Evolutionary conservation across 2,888 invertebrate genomes (phyloP).

Genomic region (Itoplectis maculator): DNA sequence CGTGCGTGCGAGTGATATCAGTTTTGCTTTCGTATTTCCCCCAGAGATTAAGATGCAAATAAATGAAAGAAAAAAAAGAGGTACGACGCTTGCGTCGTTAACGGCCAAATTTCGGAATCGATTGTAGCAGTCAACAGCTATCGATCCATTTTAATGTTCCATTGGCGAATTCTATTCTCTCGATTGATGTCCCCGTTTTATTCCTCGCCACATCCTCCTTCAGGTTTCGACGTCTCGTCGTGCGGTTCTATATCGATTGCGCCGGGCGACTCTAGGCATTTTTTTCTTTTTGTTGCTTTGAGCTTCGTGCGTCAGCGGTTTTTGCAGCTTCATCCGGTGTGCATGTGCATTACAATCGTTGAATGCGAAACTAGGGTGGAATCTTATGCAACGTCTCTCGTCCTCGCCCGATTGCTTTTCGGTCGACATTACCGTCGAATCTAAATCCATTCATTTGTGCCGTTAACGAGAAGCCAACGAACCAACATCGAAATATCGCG

Average conservation of each 20-base stretch:
- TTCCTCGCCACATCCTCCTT: background rate
- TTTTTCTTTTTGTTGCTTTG: slow-evolving; percentile 34
- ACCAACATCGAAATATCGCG: slow-evolving; percentile 61
- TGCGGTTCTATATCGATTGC: background rate
- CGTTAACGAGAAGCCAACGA: slow-evolving; percentile 74
- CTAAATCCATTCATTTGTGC: slow-evolving; percentile 76
- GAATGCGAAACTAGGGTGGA: slow-evolving; percentile 74
- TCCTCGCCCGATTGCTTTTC: background rate
- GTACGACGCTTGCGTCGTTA: slow-evolving; percentile 81
- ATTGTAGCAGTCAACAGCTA: slow-evolving; percentile 69
- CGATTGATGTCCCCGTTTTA: background rate
- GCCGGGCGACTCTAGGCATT: background rate
- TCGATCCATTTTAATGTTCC: slow-evolving; percentile 12
- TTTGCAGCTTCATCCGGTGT: slow-evolving; percentile 69
- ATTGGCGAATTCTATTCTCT: slow-evolving; percentile 14
- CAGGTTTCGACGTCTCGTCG: slow-evolving; percentile 19
- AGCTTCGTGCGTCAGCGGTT: slow-evolving; percentile 41
- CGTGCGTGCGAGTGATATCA: slow-evolving; percentile 12
- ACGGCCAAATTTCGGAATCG: slow-evolving; percentile 78
- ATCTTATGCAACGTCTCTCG: background rate
- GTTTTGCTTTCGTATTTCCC: slow-evolving; percentile 32
- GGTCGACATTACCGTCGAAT: slow-evolving; percentile 70
- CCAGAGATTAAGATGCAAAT: slow-evolving; percentile 16
- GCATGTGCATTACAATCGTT: slow-evolving; percentile 75
- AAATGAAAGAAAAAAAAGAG: slow-evolving; percentile 68